Conservation (phyloP, 2,113 vertebrate species). For the Campylomormyrus numenius region DNA sequence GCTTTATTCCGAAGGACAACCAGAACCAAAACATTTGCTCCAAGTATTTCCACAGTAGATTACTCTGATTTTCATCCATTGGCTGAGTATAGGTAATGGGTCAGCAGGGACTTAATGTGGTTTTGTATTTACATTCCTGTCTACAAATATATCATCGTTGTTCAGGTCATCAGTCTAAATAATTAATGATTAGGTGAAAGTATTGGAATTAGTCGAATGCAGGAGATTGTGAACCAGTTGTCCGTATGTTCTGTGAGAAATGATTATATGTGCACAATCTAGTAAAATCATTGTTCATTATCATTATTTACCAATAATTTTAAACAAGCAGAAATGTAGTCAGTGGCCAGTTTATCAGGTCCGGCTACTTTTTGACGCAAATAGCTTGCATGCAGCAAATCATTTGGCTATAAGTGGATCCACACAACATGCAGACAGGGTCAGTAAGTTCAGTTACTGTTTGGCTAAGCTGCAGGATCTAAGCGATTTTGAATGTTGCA, state of each 20-base stretch:
- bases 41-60: background rate
- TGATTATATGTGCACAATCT: background rate
- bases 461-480: background rate
- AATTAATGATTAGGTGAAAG: background rate
- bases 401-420: background rate
- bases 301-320: background rate
- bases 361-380: background rate
- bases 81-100: background rate
- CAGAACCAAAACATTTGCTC: background rate
- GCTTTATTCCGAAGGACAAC: background rate
- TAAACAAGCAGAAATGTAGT: background rate
- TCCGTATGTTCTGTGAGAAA: background rate
- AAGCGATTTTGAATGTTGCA: background rate
- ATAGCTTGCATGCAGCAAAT: background rate
- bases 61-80: background rate
- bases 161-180: background rate
- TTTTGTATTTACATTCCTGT: background rate
- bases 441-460: background rate
- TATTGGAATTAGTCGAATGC: background rate
- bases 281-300: background rate
- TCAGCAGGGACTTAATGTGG: background rate
- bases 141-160: background rate
- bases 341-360: background rate
- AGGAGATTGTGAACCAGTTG: background rate
- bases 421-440: background rate